Evolutionary conservation across 2,888 invertebrate species (phyloP), one percentile per base, ranked within the genome.

Genomic region (Eupithecia vulgata): DNA sequence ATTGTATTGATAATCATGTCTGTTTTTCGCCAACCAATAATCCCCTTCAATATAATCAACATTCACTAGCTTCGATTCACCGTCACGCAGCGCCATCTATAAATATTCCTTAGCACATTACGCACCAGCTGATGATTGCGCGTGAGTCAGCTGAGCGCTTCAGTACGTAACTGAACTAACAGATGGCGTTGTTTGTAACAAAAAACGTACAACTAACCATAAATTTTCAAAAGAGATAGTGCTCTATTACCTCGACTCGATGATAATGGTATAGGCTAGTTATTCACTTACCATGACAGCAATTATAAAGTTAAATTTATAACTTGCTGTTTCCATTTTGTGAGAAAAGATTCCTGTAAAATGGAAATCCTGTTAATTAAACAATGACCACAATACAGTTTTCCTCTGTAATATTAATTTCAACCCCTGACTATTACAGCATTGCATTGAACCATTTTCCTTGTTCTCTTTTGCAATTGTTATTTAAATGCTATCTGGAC

Each of bases 361-460:
- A 66, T 66, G 40, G 30, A 57, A 67, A 59, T 5, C 45, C 35
- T 45, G 34, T 66, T 67, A 67, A 69, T 68, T 37, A 72, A 73
- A 73, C 62, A 73, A 52, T 10, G 35, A 52, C 71, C 74, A 52
- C 74, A 62, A 17, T 68, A 45, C 37, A 13, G 67, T 59, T 68
- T 68, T 67, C 67, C 35, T 65, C 37, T 62, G 61, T 61, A 37
- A 65, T 52, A 74, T 71, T 71, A 61, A 74, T 74, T 68, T 42
- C 42, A 66, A 48, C 59, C 48, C 34, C 21, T 66, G 3, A 57
- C 30, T 59, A 64, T 65, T 42, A 61, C 75, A 13, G 57, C 37
- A 37, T 37, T 75, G 78, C 76, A 79, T 59, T 78, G 79, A 76
- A 74, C 71, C 75, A 76, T 78, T 71, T 62, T 64, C 30, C 37